These are phyloP conservation scores for Mesocricetus auratus DNA, from an alignment of 2,113 vertebrate genomes.

Conservation along the genomic window DNA sequence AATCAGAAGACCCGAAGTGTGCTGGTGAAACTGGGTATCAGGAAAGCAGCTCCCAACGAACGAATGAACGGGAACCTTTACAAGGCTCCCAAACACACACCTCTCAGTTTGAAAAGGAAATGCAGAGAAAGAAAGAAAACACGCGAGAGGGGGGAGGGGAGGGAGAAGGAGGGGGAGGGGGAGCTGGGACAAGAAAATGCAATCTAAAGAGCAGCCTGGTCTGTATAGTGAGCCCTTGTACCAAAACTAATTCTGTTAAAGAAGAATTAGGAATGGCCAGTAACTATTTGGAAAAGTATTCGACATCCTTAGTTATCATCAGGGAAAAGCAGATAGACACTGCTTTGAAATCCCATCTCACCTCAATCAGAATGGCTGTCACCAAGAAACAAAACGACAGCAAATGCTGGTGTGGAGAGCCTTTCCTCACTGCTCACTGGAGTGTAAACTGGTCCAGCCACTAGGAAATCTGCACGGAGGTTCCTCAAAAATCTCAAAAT, in stretches of 20 bases:
- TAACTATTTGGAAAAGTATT: background rate
- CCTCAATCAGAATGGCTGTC: background rate
- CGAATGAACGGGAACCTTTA: background rate
- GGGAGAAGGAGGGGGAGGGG: fast-evolving
- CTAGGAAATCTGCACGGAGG: background rate
- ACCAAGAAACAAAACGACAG: background rate
- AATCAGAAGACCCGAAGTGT: constrained; percentile 32
- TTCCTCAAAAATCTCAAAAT: background rate
- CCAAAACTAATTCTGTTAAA: background rate
- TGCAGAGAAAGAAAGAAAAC: background rate
- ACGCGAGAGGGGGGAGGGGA: background rate
- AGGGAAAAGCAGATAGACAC: background rate
- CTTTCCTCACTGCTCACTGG: background rate
- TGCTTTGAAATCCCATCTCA: background rate
- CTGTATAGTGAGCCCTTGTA: background rate
- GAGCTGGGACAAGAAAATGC: background rate
- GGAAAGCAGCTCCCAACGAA: background rate
- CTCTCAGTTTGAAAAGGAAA: constrained; percentile 21
- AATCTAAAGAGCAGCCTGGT: background rate
- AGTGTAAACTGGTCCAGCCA: no score
- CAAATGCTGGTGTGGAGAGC: background rate
- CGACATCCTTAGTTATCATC: background rate
- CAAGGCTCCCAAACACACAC: background rate
- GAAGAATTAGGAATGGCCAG: background rate
- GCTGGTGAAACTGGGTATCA: background rate